A percentile compares a stretch with the other conserved stretches of the same genome.
Conservation (phyloP, 2,888 invertebrate genomes). For the Heliothis peltigera region DNA sequence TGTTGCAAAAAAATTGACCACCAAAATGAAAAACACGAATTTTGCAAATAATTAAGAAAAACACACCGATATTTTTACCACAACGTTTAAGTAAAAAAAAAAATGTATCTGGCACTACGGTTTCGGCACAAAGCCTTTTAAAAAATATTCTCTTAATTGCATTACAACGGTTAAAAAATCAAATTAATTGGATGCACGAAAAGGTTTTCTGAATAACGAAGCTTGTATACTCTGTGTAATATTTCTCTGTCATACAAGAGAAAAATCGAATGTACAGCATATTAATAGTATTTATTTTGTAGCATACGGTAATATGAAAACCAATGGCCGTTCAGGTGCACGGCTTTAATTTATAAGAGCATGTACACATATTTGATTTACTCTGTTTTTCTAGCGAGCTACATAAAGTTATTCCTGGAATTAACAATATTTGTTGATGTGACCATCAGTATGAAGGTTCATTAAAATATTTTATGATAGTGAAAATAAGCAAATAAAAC, state of each 20-base stretch:
- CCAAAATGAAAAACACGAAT: slow-evolving; percentile 1
- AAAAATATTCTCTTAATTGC: slow-evolving; percentile 53
- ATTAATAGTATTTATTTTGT: slow-evolving; percentile 72
- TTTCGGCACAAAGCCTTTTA: slow-evolving; percentile 41
- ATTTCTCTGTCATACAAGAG: slow-evolving; percentile 54
- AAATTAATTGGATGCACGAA: slow-evolving; percentile 53
- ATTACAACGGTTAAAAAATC: slow-evolving; percentile 55
- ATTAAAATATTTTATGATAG: no score
- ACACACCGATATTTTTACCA: slow-evolving; percentile 10
- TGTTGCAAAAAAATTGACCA: neutral
- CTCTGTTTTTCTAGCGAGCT: slow-evolving; percentile 1
- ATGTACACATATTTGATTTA: slow-evolving; percentile 9
- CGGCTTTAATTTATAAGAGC: slow-evolving; percentile 50
- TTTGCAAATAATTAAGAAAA: slow-evolving; percentile 15
- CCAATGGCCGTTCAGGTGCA: slow-evolving; percentile 63
- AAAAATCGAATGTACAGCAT: slow-evolving; percentile 56
- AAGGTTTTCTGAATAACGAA: slow-evolving; percentile 53
- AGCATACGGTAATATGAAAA: slow-evolving; percentile 68
- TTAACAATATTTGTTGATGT: no score
- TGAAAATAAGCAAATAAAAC: no score
- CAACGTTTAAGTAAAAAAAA: slow-evolving; percentile 2
- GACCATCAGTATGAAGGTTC: no score
- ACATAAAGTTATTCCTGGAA: neutral
- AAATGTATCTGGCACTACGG: slow-evolving; percentile 6
- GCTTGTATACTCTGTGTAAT: slow-evolving; percentile 47